phyloP scores from a whole-genome alignment of 2,797 vertebrate genomes.

The Artibeus lituratus region DNA sequence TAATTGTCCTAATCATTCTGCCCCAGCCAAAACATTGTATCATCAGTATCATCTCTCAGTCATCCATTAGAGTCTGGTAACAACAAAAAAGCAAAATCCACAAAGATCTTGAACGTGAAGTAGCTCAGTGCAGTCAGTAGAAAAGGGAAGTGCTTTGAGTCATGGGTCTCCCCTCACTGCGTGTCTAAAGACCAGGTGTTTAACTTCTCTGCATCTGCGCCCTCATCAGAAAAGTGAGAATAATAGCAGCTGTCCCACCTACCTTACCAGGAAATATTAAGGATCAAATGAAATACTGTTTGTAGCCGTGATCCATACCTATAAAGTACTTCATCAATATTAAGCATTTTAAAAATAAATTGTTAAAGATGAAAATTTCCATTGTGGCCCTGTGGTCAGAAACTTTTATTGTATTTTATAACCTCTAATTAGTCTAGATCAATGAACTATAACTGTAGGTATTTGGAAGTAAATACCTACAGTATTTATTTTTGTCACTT shows the following conservation, averaged over 20 bases:
- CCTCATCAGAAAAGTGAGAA: background rate
- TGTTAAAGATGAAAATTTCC: background rate
- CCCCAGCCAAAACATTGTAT: background rate
- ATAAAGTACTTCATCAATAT: background rate
- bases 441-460: background rate
- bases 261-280: background rate
- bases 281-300: background rate
- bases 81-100: background rate
- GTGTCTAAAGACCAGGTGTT: background rate
- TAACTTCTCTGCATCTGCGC: background rate
- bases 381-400: background rate
- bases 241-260: background rate
- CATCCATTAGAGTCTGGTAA: background rate
- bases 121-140: background rate
- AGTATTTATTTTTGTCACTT: too few species aligned
- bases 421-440: background rate
- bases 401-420: background rate
- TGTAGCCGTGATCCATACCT: background rate
- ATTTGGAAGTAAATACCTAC: slow-evolving; percentile 38
- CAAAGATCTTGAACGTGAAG: background rate
- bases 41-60: background rate
- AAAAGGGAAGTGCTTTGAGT: background rate
- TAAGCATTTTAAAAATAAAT: background rate
- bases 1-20: background rate
- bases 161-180: background rate